Conservation (phyloP, 2,888 invertebrate species). For the Neuroscelio doddi region DNA sequence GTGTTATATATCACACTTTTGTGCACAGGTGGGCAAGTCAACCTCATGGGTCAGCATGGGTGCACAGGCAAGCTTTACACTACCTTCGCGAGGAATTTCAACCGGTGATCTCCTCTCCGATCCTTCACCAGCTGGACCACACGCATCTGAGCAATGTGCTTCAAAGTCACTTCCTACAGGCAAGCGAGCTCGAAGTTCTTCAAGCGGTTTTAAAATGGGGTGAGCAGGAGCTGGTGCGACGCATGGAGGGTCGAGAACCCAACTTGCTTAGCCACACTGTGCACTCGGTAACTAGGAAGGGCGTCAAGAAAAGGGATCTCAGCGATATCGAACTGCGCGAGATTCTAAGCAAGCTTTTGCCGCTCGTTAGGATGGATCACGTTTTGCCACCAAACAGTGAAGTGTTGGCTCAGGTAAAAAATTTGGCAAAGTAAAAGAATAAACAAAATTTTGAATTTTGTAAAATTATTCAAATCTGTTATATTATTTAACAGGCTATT, state of each 20-base stretch:
- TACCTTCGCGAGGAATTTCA: constrained; percentile 95
- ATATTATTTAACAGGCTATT: constrained; percentile 70
- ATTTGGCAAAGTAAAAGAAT: neutral
- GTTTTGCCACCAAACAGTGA: constrained; percentile 89
- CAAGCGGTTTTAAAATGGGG: constrained; percentile 92
- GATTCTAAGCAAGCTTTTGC: constrained; percentile 87
- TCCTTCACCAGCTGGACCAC: constrained; percentile 85
- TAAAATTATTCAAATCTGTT: neutral
- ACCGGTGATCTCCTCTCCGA: constrained; percentile 81
- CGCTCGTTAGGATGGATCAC: constrained; percentile 91
- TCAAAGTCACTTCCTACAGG: constrained; percentile 85
- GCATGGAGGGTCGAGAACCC: constrained; percentile 92
- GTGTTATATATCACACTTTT: too few relatives aligned
- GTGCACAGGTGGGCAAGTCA: constrained; percentile 87
- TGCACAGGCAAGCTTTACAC: constrained; percentile 90
- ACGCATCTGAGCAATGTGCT: constrained; percentile 82
- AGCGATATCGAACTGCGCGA: constrained; percentile 90
- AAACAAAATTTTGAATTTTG: neutral
- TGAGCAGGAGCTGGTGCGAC: constrained; percentile 85
- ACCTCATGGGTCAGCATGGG: constrained; percentile 94
- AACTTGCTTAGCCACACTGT: constrained; percentile 93
- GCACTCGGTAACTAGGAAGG: constrained; percentile 91
- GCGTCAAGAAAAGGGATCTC: constrained; percentile 85
- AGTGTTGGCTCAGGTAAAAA: constrained; percentile 78
- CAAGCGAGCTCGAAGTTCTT: constrained; percentile 91